Percentiles rank a stretch among this genome's conserved stretches.
These are phyloP conservation scores for Zenarchopterus dispar DNA, from an alignment of 2,797 vertebrate species.

Conservation along the genomic window DNA sequence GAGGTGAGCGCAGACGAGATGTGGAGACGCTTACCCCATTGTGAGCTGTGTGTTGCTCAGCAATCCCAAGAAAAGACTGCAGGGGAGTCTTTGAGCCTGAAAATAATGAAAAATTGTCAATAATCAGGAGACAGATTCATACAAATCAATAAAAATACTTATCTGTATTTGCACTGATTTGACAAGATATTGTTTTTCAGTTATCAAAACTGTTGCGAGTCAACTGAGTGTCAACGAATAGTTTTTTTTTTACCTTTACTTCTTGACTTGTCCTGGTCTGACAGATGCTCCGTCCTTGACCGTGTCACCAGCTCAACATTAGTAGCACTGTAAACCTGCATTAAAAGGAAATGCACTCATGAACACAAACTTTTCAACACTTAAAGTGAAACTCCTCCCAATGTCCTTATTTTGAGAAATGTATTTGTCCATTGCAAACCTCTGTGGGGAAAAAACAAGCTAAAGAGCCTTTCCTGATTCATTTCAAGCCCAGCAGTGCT, in stretches of 20 bases:
- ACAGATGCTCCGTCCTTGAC: conserved; percentile 94
- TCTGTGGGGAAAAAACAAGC: neutral
- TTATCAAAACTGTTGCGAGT: too few species aligned
- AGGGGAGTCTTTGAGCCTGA: conserved; percentile 93
- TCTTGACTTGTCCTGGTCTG: conserved; percentile 95
- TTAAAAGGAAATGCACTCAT: neutral
- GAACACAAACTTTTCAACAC: neutral
- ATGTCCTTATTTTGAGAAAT: neutral
- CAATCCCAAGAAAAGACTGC: conserved; percentile 95
- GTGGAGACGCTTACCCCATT: conserved; percentile 85
- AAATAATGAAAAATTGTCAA: neutral
- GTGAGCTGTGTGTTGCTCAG: conserved; percentile 91
- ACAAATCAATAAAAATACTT: too few species aligned
- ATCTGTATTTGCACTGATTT: too few species aligned
- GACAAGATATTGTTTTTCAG: too few species aligned
- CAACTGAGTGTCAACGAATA: neutral
- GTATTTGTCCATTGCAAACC: neutral
- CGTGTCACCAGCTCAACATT: conserved; percentile 96
- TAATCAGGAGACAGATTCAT: too few species aligned
- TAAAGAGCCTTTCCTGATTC: neutral
- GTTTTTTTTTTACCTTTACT: conserved; percentile 86
- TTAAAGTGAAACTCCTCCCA: neutral
- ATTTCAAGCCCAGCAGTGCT: neutral
- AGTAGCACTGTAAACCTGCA: conserved; percentile 94
- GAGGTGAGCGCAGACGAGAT: neutral